Evolutionary conservation across 2,797 vertebrate species (phyloP), one percentile per base, ranked within the genome.

Genomic region (Arnoldichthys spilopterus): DNA sequence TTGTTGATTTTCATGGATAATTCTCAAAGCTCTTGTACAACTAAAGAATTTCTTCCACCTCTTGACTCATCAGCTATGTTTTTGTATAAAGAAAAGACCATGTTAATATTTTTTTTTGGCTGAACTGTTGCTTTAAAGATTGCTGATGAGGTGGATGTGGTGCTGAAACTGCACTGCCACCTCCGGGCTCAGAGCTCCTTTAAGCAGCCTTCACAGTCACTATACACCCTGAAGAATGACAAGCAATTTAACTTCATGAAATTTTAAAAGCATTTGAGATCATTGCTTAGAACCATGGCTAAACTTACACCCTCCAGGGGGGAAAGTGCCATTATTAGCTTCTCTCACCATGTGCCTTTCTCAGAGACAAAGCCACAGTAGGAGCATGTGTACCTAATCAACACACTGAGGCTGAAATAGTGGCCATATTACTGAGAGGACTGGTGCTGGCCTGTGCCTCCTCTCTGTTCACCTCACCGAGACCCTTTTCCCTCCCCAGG

Each of bases 381-480:
- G 32, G 43, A 77, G 56, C 7, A 54, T 4, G 49, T 82, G 76
- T 76, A 69, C 30, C 71, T 78, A 82, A 84, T 84, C 67, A 82
- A 72, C 78, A 62, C 26, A 20, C 28, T 79, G 74, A 74, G 70
- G 75, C 74, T 71, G 76, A 74, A 81, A 72, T 45, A 64, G 74
- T 82, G 74, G 49, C 73, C 49, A 75, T 56, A 71, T 56, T 83
- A 72, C 59, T 24, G 32, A 71, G 45, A 77, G 18, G 72, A 78
- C 62, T 77, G 74, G 61, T 72, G 58, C 30, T 37, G 53, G 16
- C 18, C 74, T 74, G 40, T 56, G 63, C 51, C 45, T 83, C 54
- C 76, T 89, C 84, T 90, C 83, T 89, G 86, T 85, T 86, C 85
- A 85, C 82, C 56, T 67, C 82, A 84, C 83, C 77, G 88, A 87